Base-by-base conservation (phyloP, 2,797 vertebrate genomes). In the Diglossa cyanea region DNA sequence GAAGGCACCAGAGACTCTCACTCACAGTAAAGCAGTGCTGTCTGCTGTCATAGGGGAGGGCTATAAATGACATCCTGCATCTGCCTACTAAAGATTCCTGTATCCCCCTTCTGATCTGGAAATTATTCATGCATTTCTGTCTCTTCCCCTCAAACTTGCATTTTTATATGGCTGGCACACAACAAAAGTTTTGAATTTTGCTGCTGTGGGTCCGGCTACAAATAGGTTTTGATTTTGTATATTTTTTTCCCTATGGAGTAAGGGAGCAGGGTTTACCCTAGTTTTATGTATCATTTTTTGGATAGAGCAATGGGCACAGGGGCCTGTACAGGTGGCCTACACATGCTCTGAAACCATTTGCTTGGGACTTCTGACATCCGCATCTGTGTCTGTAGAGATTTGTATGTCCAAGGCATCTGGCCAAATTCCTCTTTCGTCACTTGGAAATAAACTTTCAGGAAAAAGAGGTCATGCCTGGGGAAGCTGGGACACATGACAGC, bases 391-490 rank as follows among this genome's bases (percentile, higher is more conserved):
- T 75, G 30, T 51, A 73, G 62, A 79, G 66, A 73, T 76, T 84
- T 80, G 53, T 67, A 53, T n/a, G 42, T 77, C 40, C 5, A 13
- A 74, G 75, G 68, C 53, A 77, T 61, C 30, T 85, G 53, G 72
- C 48, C 75, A 88, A 53, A 80, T 82, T 91, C 47, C 26, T 67
- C 18, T 55, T 91, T 66, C 2, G 19, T 93, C 57, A 45, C 44
- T 70, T 83, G 75, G 45, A 91, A 89, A 71, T 70, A 79, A 79
- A 85, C 50, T 82, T 89, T 37, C n/a, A 87, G 40, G 55, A 93
- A 79, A 91, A 88, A 57, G 30, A 61, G 68, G 30, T 74, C 82
- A 74, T 86, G 39, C 61, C 35, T 71, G 57, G 48, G 68, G 61
- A 82, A 71, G 26, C 57, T 61, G 68, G 42, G 21, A 74, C 7